Evolutionary conservation across 2,113 vertebrate species (phyloP).

Genomic region (Sapajus apella): DNA sequence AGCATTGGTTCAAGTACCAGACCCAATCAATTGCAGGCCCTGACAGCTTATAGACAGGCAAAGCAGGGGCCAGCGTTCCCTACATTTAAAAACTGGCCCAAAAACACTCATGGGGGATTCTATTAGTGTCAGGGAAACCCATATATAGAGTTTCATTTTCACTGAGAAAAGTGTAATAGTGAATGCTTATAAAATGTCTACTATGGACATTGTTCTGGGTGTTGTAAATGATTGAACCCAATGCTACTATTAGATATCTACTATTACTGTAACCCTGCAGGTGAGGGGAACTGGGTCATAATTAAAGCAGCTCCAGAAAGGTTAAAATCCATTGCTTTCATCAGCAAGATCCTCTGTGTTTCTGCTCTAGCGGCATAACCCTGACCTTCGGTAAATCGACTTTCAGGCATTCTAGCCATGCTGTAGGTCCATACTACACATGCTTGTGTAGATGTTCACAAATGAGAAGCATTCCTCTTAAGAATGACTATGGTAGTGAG

Average conservation of each 20-base stretch:
- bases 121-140: not conserved
- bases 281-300: not conserved
- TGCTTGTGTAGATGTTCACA: not conserved
- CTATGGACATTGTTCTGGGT: not conserved
- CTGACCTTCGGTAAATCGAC: not conserved
- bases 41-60: not conserved
- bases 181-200: not conserved
- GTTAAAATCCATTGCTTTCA: not conserved
- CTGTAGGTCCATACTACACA: not conserved
- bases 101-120: not conserved
- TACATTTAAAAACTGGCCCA: not conserved
- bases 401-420: not conserved
- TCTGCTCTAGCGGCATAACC: not conserved
- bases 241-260: not conserved
- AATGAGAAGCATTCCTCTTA: not conserved
- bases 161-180: not conserved
- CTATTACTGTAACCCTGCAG: not conserved
- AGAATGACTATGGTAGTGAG: not conserved
- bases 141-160: not conserved
- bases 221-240: not conserved
- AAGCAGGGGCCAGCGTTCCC: not conserved
- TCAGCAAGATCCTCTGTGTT: not conserved
- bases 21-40: not conserved
- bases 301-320: constrained; percentile 25
- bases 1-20: not conserved